Base-by-base conservation (phyloP, 2,888 invertebrate genomes). In the Linnaemya vulpina region DNA sequence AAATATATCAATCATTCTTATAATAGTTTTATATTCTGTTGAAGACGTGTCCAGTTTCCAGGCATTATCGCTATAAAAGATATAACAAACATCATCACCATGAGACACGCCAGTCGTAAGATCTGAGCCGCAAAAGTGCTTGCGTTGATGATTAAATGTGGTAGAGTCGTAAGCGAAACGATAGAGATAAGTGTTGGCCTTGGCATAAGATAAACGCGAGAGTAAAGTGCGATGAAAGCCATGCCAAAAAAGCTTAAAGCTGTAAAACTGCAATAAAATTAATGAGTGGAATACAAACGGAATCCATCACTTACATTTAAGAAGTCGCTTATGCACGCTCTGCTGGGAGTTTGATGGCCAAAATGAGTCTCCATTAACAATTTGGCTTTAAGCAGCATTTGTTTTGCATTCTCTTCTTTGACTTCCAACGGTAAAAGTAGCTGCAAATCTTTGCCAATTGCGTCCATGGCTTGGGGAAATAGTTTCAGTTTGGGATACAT, bases 331-430 rank as follows among this genome's bases (percentile, higher is more conserved):
- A 92, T 84, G 79, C 90, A 91, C 17, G 90, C 87, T 70, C 82
- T 82, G 38, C 88, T 89, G 1, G 91, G 89, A 51, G 90, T 89
- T 17, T 90, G 88, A 20, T 91, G 89, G 0, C 92, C 93, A 87
- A 92, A 94, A 87, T 94, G 93, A 55, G 91, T 91, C 17, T 91
- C 86, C 30, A 92, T 90, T 30, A 94, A 88, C 40, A 90, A 89
- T 1, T 84, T 68, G 1, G 90, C 89, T 8, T 88, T 86, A 22
- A 82, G 10, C 25, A 82, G 10, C 4, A 70, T 76, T 9, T 89
- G 87, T 17, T 87, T 76, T 3, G 58, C 30, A 20, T 35, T 40
- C 4, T 87, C 17, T 3, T 25, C 13, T 4, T 87, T 83, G 2
- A 89, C 87, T 15, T 89, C 89, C 0, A 35, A 0, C 0, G 90